Evolutionary conservation across 1,140 invertebrate species (phyloP).

Genomic region (Ctenoplectra terminalis): DNA sequence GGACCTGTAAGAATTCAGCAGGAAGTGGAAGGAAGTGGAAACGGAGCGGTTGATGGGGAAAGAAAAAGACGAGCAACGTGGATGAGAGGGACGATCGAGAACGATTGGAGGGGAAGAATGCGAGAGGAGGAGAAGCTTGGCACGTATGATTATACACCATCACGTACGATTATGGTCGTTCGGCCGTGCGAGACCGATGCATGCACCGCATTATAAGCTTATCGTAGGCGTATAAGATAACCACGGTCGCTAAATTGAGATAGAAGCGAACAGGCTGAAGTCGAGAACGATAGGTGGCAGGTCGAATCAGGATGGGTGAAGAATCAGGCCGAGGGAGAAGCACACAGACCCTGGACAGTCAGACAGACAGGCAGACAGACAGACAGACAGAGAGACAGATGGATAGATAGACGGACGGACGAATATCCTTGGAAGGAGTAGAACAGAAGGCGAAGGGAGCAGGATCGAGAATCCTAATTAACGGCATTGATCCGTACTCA

Average conservation of each 20-base stretch:
- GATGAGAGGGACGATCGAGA: background rate
- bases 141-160: constrained; percentile 74
- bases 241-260: constrained; percentile 70
- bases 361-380: background rate
- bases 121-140: constrained; percentile 52
- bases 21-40: constrained; percentile 22
- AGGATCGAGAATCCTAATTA: constrained; percentile 76
- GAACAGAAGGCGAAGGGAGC: constrained; percentile 49
- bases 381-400: constrained; percentile 16
- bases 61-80: background rate
- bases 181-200: constrained; percentile 61
- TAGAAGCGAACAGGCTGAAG: constrained; percentile 54
- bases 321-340: constrained; percentile 6
- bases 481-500: constrained; percentile 74
- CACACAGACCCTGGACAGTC: background rate
- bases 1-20: constrained; percentile 29
- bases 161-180: constrained; percentile 71
- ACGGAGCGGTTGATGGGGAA: background rate
- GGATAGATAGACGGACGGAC: constrained; percentile 13
- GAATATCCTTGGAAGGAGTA: constrained; percentile 49
- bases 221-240: constrained; percentile 69
- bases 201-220: constrained; percentile 66
- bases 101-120: background rate
- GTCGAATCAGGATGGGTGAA: constrained; percentile 15
- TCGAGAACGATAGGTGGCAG: constrained; percentile 48